These are phyloP conservation scores for Paguma larvata DNA, from an alignment of 2,797 vertebrate genomes.

Conservation along the genomic window DNA sequence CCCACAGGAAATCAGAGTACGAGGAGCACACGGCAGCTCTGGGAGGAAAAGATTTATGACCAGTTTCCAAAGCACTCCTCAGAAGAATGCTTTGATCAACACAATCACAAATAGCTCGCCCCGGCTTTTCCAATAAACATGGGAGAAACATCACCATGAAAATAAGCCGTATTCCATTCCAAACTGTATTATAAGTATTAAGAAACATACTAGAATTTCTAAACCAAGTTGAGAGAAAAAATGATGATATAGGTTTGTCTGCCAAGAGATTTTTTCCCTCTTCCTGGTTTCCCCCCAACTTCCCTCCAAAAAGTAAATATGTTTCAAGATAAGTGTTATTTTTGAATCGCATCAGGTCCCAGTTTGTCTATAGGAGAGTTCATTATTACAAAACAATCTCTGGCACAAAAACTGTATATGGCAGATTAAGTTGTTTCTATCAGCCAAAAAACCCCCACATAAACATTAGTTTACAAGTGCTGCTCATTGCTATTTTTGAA, in stretches of 20 bases:
- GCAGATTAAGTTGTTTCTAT: background rate
- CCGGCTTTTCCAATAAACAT: background rate
- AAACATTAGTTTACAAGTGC: background rate
- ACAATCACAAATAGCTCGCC: background rate
- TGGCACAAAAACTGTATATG: background rate
- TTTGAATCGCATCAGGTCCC: slow-evolving; percentile 12
- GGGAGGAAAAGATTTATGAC: slow-evolving; percentile 31
- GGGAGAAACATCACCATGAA: slow-evolving; percentile 35
- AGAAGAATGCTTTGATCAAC: slow-evolving; percentile 22
- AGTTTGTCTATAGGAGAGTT: slow-evolving; percentile 12
- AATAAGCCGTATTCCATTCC: slow-evolving; percentile 17
- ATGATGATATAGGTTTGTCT: background rate
- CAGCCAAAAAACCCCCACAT: background rate
- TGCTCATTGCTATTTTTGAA: background rate
- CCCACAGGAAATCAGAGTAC: background rate
- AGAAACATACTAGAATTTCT: slow-evolving; percentile 51
- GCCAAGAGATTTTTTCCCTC: slow-evolving; percentile 17
- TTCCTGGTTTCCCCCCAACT: background rate
- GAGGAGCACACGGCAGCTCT: background rate
- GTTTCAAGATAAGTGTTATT: slow-evolving; percentile 50
- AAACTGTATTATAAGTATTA: background rate
- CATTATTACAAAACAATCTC: background rate
- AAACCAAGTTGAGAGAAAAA: slow-evolving; percentile 40
- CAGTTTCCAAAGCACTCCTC: slow-evolving; percentile 4
- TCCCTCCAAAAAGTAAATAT: slow-evolving; percentile 2